A percentile compares a stretch with the other conserved stretches of the same genome.
phyloP scores from a whole-genome alignment of 1,140 invertebrate species.

The Epicauta chinensis region DNA sequence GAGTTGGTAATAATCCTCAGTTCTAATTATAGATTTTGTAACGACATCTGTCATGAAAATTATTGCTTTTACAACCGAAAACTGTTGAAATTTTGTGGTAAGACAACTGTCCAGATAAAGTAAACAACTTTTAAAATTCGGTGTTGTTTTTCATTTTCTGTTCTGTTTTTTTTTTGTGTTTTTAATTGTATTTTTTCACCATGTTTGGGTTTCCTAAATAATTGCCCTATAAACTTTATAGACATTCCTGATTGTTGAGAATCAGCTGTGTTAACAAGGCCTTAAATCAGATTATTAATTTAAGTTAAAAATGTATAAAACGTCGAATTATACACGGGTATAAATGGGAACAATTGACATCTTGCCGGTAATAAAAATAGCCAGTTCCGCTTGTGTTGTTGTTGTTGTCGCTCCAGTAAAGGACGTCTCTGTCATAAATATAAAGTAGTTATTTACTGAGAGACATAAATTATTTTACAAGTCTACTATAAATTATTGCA shows the following conservation, averaged over 20 bases:
- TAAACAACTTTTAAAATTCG: constrained; percentile 6
- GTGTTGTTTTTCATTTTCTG: too few relatives aligned
- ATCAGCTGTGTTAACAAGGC: too few relatives aligned
- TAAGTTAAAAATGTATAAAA: too few relatives aligned
- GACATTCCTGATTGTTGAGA: too few relatives aligned
- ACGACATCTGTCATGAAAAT: constrained; percentile 15
- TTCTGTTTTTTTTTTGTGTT: too few relatives aligned
- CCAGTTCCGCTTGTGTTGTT: constrained; percentile 12
- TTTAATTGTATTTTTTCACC: too few relatives aligned
- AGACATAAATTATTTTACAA: constrained; percentile 32
- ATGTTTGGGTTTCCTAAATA: too few relatives aligned
- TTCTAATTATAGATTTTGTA: constrained; percentile 11
- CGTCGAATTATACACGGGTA: too few relatives aligned
- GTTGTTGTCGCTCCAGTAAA: background rate
- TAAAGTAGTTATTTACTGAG: constrained; percentile 26
- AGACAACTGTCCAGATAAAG: constrained; percentile 11
- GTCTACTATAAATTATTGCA: constrained; percentile 30
- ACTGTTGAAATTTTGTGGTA: constrained; percentile 9
- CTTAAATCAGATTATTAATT: too few relatives aligned
- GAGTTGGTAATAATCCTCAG: background rate
- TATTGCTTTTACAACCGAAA: constrained; percentile 10
- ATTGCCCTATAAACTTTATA: too few relatives aligned
- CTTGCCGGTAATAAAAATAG: constrained; percentile 15
- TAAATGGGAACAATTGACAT: constrained; percentile 15
- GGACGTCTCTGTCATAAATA: constrained; percentile 21